Evolutionary conservation across 2,113 vertebrate genomes (phyloP).

Genomic region (Centropus bengalensis): DNA sequence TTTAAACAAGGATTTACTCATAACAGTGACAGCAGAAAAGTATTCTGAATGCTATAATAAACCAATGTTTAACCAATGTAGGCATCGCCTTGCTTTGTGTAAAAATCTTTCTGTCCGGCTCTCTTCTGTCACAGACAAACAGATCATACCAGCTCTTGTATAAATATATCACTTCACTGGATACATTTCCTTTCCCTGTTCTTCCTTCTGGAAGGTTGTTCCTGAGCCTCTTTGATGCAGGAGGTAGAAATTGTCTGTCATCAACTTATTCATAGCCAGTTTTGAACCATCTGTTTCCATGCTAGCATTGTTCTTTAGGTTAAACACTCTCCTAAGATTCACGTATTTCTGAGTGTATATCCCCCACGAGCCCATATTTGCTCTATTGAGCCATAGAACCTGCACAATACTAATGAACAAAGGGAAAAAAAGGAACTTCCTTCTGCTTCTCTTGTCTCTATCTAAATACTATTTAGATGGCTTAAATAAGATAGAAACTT

Average conservation of each 20-base stretch:
- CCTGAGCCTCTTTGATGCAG: not conserved
- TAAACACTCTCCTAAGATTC: not conserved
- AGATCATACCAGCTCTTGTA: not conserved
- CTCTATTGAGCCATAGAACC: not conserved
- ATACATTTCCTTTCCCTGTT: not conserved
- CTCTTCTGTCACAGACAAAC: not conserved
- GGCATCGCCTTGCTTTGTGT: not conserved
- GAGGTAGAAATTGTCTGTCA: not conserved
- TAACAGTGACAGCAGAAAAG: not conserved
- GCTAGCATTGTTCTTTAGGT: not conserved
- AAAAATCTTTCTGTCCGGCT: not conserved
- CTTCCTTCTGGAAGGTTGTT: not conserved
- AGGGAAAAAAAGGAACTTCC: not conserved
- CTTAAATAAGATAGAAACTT: not conserved
- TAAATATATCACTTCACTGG: not conserved
- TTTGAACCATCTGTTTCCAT: not conserved
- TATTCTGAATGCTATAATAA: not conserved
- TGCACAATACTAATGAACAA: not conserved
- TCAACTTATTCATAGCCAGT: not conserved
- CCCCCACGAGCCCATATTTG: not conserved
- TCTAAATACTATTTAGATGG: not conserved
- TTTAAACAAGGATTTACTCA: not conserved
- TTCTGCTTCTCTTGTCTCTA: not conserved
- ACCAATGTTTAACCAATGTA: conserved; percentile 5
- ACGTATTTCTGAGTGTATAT: not conserved